Evolutionary conservation across 2,888 invertebrate genomes (phyloP).

Genomic region (Heliconius cydno): DNA sequence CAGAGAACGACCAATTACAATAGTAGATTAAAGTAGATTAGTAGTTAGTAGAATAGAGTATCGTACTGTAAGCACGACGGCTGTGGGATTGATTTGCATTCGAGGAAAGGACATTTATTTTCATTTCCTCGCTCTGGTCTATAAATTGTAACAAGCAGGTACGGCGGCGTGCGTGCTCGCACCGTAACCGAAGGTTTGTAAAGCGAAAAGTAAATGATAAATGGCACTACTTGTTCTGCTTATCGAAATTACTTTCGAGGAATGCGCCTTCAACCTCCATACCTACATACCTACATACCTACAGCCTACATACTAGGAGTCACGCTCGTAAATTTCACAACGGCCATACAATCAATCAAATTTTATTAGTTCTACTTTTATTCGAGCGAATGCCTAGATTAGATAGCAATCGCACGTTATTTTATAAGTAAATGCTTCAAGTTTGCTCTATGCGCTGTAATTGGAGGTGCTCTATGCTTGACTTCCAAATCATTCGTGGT

Average conservation of each 20-base stretch:
- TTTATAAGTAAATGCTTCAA: slow-evolving; percentile 19
- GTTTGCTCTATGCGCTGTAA: background rate
- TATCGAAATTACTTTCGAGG: slow-evolving; percentile 43
- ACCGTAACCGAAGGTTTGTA: slow-evolving; percentile 43
- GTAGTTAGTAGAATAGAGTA: no score
- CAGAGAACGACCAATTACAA: no score
- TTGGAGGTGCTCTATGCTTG: background rate
- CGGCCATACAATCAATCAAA: slow-evolving; percentile 41
- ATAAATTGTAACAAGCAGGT: no score
- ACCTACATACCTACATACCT: slow-evolving; percentile 16
- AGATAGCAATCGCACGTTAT: slow-evolving; percentile 33
- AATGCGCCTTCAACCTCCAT: slow-evolving; percentile 37
- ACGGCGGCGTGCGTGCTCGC: slow-evolving; percentile 36
- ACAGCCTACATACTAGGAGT: slow-evolving; percentile 32
- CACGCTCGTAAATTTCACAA: slow-evolving; percentile 41
- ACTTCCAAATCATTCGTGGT: background rate
- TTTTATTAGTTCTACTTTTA: slow-evolving; percentile 37
- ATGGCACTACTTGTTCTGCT: slow-evolving; percentile 39
- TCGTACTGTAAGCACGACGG: no score
- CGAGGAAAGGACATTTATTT: no score
- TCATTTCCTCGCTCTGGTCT: no score
- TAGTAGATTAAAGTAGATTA: no score
- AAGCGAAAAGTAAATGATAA: slow-evolving; percentile 45
- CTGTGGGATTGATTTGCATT: no score
- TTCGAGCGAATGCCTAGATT: slow-evolving; percentile 41